These are phyloP conservation scores for Fratercula arctica DNA, from an alignment of 2,797 vertebrate species.

Conservation along the genomic window DNA sequence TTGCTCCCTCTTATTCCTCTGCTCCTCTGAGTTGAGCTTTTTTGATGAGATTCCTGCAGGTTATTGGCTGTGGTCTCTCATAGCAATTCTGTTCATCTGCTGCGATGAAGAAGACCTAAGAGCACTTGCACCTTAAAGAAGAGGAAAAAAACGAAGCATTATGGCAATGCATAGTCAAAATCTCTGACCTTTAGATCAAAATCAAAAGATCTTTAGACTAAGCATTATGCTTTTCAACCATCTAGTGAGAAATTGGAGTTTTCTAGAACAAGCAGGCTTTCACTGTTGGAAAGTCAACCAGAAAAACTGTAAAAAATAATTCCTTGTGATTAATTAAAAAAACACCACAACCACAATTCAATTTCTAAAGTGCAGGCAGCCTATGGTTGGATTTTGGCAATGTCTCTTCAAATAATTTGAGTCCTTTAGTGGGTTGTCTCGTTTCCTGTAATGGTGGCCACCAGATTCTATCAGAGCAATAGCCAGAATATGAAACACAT, in stretches of 20 bases:
- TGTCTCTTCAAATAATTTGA: neutral
- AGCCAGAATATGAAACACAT: neutral
- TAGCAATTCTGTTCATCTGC: neutral
- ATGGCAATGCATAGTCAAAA: neutral
- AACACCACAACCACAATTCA: too few species aligned
- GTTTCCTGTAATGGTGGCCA: neutral
- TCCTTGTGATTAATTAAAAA: neutral
- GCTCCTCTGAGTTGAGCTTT: neutral
- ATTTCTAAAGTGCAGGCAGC: neutral
- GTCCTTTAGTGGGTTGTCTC: neutral
- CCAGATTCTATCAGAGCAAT: neutral
- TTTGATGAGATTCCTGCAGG: neutral
- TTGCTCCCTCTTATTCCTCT: neutral
- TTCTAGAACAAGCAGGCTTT: neutral
- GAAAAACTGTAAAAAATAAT: neutral
- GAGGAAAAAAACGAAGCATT: neutral
- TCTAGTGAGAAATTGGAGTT: neutral
- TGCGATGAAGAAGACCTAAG: neutral
- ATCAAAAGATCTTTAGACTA: neutral
- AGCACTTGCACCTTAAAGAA: neutral
- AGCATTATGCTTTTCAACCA: neutral
- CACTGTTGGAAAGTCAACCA: neutral
- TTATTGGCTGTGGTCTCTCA: neutral
- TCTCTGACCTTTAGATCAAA: neutral
- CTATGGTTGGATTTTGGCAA: neutral